Conservation (phyloP, 2,113 vertebrate species). For the Tor tambroides region DNA sequence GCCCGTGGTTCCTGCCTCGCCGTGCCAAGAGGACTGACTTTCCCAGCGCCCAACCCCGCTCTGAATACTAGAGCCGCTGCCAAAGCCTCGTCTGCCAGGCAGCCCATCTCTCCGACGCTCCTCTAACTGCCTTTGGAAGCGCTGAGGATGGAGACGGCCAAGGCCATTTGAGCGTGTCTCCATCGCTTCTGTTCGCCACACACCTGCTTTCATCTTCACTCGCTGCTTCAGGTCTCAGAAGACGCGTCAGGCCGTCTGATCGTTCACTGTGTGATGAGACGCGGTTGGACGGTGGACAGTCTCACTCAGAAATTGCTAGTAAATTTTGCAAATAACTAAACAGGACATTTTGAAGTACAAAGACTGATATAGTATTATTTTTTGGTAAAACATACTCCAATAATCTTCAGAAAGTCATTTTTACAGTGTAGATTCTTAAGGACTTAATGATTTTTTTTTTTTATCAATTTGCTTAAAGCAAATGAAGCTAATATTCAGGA, state of each 20-base stretch:
- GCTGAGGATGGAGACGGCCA: conserved; percentile 2
- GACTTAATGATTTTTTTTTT: too few species aligned
- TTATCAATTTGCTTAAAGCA: too few species aligned
- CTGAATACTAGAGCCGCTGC: conserved; percentile 9
- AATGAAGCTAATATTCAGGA: too few species aligned
- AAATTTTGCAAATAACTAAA: too few species aligned
- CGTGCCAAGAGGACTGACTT: conserved; percentile 56
- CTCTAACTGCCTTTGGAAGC: conserved; percentile 30
- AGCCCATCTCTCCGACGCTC: not conserved
- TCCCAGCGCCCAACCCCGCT: conserved; percentile 8
- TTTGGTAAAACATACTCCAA: too few species aligned
- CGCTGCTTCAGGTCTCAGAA: not conserved
- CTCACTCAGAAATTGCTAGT: too few species aligned
- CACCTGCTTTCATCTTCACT: conserved; percentile 29
- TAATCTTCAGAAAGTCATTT: too few species aligned
- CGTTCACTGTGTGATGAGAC: not conserved
- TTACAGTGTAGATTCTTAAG: too few species aligned
- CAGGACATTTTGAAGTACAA: too few species aligned
- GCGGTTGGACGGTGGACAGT: not conserved
- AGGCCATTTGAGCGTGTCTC: conserved; percentile 18
- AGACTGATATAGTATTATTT: too few species aligned
- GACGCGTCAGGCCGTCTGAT: not conserved
- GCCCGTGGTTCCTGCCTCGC: conserved; percentile 42
- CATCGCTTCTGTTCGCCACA: conserved; percentile 18
- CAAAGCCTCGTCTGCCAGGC: conserved; percentile 15